Evolutionary conservation across 2,797 vertebrate species (phyloP), one percentile per base, ranked within the genome.

Genomic region (Percopsis omiscomaycus): DNA sequence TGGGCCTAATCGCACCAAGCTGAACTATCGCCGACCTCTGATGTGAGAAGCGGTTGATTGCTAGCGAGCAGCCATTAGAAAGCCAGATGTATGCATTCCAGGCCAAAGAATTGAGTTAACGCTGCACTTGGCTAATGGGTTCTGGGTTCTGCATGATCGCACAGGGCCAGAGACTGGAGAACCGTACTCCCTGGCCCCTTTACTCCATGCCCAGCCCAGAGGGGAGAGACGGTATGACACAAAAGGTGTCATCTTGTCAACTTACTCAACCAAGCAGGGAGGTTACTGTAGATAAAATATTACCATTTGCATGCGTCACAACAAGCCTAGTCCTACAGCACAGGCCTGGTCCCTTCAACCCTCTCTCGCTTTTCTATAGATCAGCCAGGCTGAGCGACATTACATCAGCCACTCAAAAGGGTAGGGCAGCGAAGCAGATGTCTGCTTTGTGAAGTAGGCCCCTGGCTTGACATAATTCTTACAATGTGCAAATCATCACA

Each of bases 401-500:
- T 84, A 89, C 78, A 74, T 91, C 88, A 91, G 32, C 66, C 54
- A 67, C 48, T 86, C 75, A 91, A 86, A 88, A 77, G 75, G 77
- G 77, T 78, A 84, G 74, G 74, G 66, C 68, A 79, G 71, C 78
- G 32, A 64, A 80, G 84, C 89, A 92, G 91, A 92, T 90, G 89
- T 91, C 84, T 78, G 82, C 84, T 91, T 88, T 90, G 87, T 88
- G 77, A 80, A 84, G 86, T 83, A 84, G 78, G 64, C 80, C 67
- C 61, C 68, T 64, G 75, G 74, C 78, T 85, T 84, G 82, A 86
- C 75, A 73, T 84, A 82, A 85, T 83, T 81, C 79, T 50, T 77
- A 91, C 88, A 93, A 90, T 86, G 75, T 82, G 79, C 83, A 72
- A 84, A 84, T 69, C 75, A 86, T 86, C 84, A 81, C 79, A 85